Evolutionary conservation across 2,113 vertebrate genomes (phyloP).

Genomic region (Nicator chloris): DNA sequence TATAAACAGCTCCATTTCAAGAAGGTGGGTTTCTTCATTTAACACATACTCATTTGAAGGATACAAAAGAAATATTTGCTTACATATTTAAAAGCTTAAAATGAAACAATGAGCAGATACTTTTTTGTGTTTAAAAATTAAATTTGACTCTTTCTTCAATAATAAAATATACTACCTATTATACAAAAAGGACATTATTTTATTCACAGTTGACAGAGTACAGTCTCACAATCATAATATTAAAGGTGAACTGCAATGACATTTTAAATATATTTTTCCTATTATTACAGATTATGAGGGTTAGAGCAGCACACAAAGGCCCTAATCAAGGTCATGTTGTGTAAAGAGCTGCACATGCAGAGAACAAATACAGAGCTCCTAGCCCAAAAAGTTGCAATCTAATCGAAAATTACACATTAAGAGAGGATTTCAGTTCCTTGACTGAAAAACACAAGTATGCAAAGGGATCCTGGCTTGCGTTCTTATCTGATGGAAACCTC

Average conservation of each 20-base stretch:
- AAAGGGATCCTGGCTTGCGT: background rate
- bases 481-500: background rate
- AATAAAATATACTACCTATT: constrained; percentile 44
- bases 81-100: constrained; percentile 40
- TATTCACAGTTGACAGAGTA: constrained; percentile 22
- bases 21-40: constrained; percentile 28
- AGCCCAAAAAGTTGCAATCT: background rate
- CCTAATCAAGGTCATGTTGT: background rate
- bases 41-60: constrained; percentile 48
- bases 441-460: background rate
- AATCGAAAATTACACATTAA: background rate
- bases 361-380: background rate
- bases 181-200: constrained; percentile 22
- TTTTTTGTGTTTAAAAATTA: background rate
- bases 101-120: constrained; percentile 1
- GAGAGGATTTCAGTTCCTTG: background rate
- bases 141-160: constrained; percentile 12
- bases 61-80: constrained; percentile 30
- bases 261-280: background rate
- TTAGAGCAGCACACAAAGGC: background rate
- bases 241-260: constrained; percentile 28
- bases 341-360: background rate
- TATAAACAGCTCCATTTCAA: constrained; percentile 21
- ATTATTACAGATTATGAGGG: background rate
- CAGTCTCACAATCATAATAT: background rate